Conservation (phyloP, 2,797 vertebrate species). For the Fringilla coelebs region DNA sequence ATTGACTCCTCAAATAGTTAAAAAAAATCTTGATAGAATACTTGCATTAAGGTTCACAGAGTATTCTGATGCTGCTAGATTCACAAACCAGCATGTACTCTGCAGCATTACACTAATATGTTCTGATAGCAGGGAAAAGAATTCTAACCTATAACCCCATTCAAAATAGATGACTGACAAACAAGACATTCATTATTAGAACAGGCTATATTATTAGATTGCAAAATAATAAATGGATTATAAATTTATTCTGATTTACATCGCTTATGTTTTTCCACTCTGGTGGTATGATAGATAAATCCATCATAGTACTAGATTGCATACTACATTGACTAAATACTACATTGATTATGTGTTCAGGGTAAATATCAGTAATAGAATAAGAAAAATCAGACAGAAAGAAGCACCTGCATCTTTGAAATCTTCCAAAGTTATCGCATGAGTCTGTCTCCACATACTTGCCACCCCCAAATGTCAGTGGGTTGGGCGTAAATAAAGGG, state of each 20-base stretch:
- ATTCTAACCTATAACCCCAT: neutral
- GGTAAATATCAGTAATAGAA: neutral
- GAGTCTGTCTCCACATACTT: no score
- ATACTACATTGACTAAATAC: neutral
- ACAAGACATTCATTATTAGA: neutral
- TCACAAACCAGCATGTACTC: neutral
- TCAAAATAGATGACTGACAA: neutral
- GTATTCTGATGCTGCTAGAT: neutral
- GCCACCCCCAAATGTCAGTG: accelerated
- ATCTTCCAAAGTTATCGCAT: neutral
- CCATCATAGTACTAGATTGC: neutral
- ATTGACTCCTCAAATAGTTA: neutral
- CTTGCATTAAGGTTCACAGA: neutral
- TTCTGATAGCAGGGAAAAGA: neutral
- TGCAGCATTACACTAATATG: neutral
- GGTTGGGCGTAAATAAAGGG: neutral
- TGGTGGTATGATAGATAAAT: neutral
- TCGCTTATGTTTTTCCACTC: neutral
- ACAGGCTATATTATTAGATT: neutral
- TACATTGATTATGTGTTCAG: neutral
- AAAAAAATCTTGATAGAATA: neutral
- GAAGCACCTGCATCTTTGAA: neutral
- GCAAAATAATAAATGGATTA: neutral
- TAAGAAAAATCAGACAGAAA: neutral
- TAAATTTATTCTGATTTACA: neutral